Evolutionary conservation across 2,113 vertebrate species (phyloP).

Genomic region (Nibea albiflora): DNA sequence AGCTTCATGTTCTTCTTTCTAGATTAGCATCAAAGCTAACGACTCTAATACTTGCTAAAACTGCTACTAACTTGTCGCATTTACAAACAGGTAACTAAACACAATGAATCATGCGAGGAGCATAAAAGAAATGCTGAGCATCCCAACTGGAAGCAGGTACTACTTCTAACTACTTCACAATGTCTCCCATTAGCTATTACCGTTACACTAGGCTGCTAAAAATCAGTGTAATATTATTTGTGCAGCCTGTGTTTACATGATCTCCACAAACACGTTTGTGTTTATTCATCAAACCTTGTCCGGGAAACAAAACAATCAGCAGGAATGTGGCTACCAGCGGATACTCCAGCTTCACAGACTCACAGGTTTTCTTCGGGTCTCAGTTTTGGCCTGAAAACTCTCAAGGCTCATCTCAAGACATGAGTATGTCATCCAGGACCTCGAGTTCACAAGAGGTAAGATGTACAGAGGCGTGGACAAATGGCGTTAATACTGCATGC

Average conservation of each 20-base stretch:
- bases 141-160: conserved; percentile 84
- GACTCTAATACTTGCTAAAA: not conserved
- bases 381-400: conserved; percentile 90
- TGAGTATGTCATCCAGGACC: conserved; percentile 83
- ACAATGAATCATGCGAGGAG: conserved; percentile 91
- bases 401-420: conserved; percentile 80
- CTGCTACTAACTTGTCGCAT: conserved; percentile 1
- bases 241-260: not conserved
- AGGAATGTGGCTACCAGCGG: conserved; percentile 82
- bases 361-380: conserved; percentile 92
- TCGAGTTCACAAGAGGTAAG: conserved; percentile 91
- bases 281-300: conserved; percentile 64
- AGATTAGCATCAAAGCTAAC: not conserved
- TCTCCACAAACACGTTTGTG: not conserved
- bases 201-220: not conserved
- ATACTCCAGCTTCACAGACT: conserved; percentile 88
- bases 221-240: not conserved
- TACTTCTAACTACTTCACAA: not conserved
- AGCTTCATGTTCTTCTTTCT: not conserved
- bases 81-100: conserved; percentile 29
- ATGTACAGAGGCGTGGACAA: not conserved
- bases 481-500: not conserved
- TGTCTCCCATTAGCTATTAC: not conserved
- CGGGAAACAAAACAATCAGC: conserved; percentile 77
- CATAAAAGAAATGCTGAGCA: conserved; percentile 91